phyloP scores from a whole-genome alignment of 2,797 vertebrate species.

The Propithecus perrieri region DNA sequence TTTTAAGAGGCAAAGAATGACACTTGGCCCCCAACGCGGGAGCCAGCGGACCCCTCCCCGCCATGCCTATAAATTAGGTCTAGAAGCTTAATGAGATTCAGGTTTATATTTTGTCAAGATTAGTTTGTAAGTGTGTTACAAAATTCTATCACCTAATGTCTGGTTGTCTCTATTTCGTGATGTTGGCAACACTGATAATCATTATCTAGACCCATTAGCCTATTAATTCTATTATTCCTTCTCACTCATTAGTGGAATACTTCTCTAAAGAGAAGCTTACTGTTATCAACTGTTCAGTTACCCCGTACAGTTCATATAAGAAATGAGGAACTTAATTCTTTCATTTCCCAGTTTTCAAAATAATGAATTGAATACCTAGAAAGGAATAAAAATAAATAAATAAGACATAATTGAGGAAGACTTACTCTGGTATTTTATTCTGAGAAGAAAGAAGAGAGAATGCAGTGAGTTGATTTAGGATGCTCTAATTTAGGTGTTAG shows the following conservation, averaged over 20 bases:
- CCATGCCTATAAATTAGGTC: neutral
- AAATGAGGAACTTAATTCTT: neutral
- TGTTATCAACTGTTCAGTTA: neutral
- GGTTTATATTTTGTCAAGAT: neutral
- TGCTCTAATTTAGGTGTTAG: neutral
- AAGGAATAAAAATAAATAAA: conserved; percentile 30
- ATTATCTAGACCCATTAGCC: neutral
- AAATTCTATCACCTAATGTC: neutral
- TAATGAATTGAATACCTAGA: conserved; percentile 20
- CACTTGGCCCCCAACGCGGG: no score
- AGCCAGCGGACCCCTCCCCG: no score
- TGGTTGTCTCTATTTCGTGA: neutral
- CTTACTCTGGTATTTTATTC: neutral
- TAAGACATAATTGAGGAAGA: neutral
- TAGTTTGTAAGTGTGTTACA: neutral
- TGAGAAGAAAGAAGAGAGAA: neutral
- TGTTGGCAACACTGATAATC: neutral
- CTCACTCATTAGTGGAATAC: neutral
- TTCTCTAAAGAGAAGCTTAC: conserved; percentile 1
- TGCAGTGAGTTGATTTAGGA: neutral
- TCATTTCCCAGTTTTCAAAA: conserved; percentile 40
- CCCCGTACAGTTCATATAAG: neutral
- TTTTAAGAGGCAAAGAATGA: no score
- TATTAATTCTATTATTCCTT: neutral
- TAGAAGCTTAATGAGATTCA: neutral